phyloP scores from a whole-genome alignment of 1,140 invertebrate species.

The Alviniconcha marisindica region DNA sequence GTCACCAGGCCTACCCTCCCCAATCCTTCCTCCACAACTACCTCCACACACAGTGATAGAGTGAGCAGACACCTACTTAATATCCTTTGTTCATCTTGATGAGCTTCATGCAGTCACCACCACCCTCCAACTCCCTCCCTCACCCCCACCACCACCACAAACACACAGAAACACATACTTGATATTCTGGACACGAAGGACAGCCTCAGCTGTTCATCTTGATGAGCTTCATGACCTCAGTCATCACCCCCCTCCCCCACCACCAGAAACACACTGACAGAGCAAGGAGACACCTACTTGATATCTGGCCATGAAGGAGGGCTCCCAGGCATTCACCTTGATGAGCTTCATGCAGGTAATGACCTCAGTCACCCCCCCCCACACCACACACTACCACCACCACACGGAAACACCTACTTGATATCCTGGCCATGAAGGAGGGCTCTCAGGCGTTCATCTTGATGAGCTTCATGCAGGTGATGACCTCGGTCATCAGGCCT shows the following conservation, averaged over 20 bases:
- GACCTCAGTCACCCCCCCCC: slow-evolving; percentile 63
- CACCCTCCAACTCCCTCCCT: too few relatives aligned
- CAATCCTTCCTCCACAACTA: too few relatives aligned
- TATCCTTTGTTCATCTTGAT: too few relatives aligned
- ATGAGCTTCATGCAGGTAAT: slow-evolving; percentile 76
- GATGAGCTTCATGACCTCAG: slow-evolving; percentile 77
- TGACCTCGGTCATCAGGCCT: slow-evolving; percentile 34
- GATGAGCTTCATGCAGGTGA: not conserved
- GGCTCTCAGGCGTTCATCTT: slow-evolving; percentile 33
- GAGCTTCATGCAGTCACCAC: too few relatives aligned
- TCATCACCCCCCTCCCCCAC: slow-evolving; percentile 61
- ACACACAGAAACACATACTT: slow-evolving; percentile 74
- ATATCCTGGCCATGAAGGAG: slow-evolving; percentile 35
- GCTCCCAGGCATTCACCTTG: slow-evolving; percentile 95
- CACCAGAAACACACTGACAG: slow-evolving; percentile 46
- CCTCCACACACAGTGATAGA: too few relatives aligned
- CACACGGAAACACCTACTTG: slow-evolving; percentile 39
- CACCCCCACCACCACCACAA: too few relatives aligned
- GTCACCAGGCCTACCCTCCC: too few relatives aligned
- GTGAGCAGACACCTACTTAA: too few relatives aligned
- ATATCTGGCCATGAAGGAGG: slow-evolving; percentile 83
- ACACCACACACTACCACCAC: slow-evolving; percentile 48
- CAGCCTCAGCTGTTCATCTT: slow-evolving; percentile 94
- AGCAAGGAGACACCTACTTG: too few relatives aligned
- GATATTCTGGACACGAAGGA: slow-evolving; percentile 81